phyloP scores from a whole-genome alignment of 2,888 invertebrate species.

The Mythimna impura region DNA sequence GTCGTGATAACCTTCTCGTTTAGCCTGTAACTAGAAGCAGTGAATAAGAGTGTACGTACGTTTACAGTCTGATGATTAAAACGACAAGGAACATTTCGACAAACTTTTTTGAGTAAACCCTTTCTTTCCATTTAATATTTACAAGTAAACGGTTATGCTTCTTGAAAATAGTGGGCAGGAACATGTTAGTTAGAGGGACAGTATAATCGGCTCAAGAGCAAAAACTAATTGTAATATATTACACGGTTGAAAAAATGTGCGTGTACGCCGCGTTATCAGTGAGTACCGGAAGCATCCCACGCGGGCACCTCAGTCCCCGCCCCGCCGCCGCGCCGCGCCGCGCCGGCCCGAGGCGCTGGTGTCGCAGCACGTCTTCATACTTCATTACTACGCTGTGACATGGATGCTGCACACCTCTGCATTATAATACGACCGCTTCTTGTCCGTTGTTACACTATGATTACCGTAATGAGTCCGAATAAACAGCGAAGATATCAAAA shows the following conservation, averaged over 20 bases:
- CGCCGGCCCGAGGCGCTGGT: neutral
- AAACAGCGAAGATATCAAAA: neutral
- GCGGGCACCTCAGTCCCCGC: conserved; percentile 40
- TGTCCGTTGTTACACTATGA: neutral
- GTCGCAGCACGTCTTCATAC: neutral
- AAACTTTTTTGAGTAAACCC: neutral
- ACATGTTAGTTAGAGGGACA: neutral
- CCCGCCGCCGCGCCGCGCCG: conserved; percentile 15
- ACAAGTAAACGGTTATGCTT: neutral
- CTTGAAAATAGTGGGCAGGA: no score
- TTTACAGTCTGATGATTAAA: neutral
- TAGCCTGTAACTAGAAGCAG: neutral
- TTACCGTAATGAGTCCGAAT: neutral
- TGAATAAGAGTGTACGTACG: no score
- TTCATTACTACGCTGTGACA: neutral
- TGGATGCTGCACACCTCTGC: neutral
- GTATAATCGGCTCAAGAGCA: neutral
- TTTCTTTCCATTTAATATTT: no score
- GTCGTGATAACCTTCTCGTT: neutral
- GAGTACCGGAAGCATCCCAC: conserved; percentile 60
- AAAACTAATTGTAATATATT: conserved; percentile 14
- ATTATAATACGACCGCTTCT: neutral
- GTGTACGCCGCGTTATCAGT: conserved; percentile 58
- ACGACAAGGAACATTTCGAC: neutral
- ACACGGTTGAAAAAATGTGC: conserved; percentile 54